These are phyloP conservation scores for Telmatherina bonti DNA, from an alignment of 2,797 vertebrate species.

Conservation along the genomic window DNA sequence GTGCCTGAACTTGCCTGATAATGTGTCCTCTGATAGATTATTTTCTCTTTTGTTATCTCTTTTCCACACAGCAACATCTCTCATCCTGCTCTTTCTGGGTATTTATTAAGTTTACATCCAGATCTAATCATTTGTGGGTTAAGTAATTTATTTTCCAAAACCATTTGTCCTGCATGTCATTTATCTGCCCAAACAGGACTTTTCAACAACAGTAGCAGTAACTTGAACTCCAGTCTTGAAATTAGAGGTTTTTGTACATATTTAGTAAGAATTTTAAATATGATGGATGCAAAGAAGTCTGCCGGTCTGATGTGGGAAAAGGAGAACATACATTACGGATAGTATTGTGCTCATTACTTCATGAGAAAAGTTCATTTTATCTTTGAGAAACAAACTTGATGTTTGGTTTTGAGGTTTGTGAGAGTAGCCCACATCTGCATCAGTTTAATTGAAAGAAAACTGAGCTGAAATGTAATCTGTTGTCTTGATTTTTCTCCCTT, in stretches of 20 bases:
- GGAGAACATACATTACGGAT: not conserved
- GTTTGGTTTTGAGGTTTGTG: constrained; percentile 24
- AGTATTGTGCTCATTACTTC: not conserved
- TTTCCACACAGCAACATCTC: constrained; percentile 30
- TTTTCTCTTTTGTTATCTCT: constrained; percentile 37
- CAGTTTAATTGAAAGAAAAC: constrained; percentile 64
- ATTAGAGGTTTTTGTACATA: not conserved
- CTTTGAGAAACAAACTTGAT: not conserved
- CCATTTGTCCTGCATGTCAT: not conserved
- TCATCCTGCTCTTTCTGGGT: constrained; percentile 11
- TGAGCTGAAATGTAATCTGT: constrained; percentile 40
- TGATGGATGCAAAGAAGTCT: not conserved
- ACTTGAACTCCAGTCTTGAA: not conserved
- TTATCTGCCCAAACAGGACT: not conserved
- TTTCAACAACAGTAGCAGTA: not conserved
- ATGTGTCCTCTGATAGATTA: constrained; percentile 44
- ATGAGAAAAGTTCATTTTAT: constrained; percentile 22
- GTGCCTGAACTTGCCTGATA: constrained; percentile 30
- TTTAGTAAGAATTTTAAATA: not conserved
- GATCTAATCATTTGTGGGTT: not conserved
- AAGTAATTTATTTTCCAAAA: not conserved
- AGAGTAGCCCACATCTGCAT: constrained; percentile 28
- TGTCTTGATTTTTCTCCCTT: constrained; percentile 24
- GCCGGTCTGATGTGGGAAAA: not conserved
- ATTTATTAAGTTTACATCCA: constrained; percentile 14